Evolutionary conservation across 2,113 vertebrate genomes (phyloP), one percentile per base, ranked within the genome.

Genomic region (Ameiurus melas): DNA sequence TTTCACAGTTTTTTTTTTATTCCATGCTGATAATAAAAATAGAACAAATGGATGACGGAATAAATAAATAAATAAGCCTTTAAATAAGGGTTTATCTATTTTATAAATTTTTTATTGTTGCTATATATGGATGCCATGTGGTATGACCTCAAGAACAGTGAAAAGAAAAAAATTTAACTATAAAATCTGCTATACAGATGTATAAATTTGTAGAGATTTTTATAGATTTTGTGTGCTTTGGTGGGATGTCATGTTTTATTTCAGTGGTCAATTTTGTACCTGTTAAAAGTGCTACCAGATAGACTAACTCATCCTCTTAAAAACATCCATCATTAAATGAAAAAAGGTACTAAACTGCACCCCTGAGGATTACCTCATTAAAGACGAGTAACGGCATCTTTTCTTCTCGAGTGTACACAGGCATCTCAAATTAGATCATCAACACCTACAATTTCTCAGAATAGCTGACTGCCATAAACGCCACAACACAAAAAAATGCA

Each of bases 381-480:
- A 30, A 60, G 33, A 36, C 17, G 4, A 36, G 30, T 30, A 2
- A 13, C 1, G 7, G 55, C 19, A 30, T 51, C 39, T n/a, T 64
- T 84, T 68, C 39, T 84, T 51, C 14, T 68, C 6, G 30, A 84
- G 27, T 84, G 43, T 68, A 84, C 47, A 47, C 13, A 51, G 4
- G 13, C 55, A 68, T 17, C 47, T 88, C 66, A 88, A 85, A 85
- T 88, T 70, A 84, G 83, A 79, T 60, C 43, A 79, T 60, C 43
- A 66, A 70, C 55, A 51, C 86, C 86, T 71, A 68, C 83, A 30
- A 71, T 87, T 81, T 88, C 86, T 70, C 78, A 70, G 86, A 90
- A 88, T 77, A 90, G 78, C 86, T 68, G 51, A 86, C 30, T 57
- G 75, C 39, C 19, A 19, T 36, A 53, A 73, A 20, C 64, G 88